Evolutionary conservation across 2,113 vertebrate genomes (phyloP), one percentile per base, ranked within the genome.

Genomic region (Trochalopteron elliotii): DNA sequence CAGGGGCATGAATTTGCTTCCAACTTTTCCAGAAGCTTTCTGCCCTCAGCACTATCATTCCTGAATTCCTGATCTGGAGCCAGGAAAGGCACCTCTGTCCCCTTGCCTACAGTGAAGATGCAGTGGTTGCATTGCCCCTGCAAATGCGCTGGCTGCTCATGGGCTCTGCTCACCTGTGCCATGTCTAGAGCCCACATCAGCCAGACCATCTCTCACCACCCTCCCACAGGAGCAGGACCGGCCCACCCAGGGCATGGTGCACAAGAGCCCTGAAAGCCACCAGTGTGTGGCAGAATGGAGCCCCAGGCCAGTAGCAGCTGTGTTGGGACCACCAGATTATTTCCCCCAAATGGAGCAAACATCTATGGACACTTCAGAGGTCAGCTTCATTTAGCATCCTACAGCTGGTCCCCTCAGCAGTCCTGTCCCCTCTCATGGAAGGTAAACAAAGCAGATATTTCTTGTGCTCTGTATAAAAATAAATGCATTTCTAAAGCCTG

Each of bases 111-210:
- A 44, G 1, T 5, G 33, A 37, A 18, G 61, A n/a, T 23, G 37
- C n/a, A 12, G 59, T 4, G n/a, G 35, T 21, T 2, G 0, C 3
- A 2, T 1, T 30, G 11, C 24, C 52, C 61, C 74, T 71, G 33
- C 7, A 33, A 28, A 40, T 0, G 0, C 5, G n/a, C 60, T 57
- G 55, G 24, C n/a, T 81, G 59, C 40, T 76, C 1, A 0, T 28
- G 49, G 16, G 33, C 56, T 55, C 65, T 71, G 57, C 63, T 83
- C 83, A 14, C 24, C 37, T 4, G 0, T 31, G 28, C 40, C 18
- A 1, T 6, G 31, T 31, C 12, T 2, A 28, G 44, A 70, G 28
- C 27, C 39, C 55, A 4, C 4, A 2, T 11, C 69, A 65, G 42
- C 28, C 65, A 28, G 23, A 24, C 19, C 35, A 15, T 16, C 11